Percentiles rank a stretch among this genome's conserved stretches.
Evolutionary conservation across 2,113 vertebrate species (phyloP).

Genomic region (Suncus etruscus): DNA sequence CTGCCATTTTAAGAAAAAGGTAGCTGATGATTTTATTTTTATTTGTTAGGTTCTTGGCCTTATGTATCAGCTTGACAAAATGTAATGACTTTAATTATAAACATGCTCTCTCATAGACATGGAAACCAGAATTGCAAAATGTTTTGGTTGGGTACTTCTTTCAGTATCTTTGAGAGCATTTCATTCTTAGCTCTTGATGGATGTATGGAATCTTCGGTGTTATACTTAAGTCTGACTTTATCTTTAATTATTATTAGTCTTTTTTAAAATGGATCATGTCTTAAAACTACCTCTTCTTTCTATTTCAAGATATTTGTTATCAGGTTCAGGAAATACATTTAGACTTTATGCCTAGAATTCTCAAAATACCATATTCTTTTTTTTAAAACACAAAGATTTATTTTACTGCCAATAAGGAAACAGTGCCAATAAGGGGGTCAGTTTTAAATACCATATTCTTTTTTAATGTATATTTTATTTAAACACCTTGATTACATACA

Average conservation of each 20-base stretch:
- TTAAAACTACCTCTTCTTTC: not conserved
- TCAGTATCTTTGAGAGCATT: no score
- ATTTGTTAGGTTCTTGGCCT: no score
- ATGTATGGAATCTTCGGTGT: not conserved
- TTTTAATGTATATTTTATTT: no score
- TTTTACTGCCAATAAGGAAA: no score
- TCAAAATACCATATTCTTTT: not conserved
- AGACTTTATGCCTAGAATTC: conserved; percentile 11
- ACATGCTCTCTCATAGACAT: not conserved
- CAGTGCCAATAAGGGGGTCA: no score
- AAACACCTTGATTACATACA: no score
- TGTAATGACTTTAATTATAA: no score
- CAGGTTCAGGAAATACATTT: not conserved
- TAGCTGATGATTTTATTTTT: conserved; percentile 33
- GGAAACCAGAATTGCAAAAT: not conserved
- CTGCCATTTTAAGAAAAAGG: not conserved
- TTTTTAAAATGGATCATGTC: not conserved
- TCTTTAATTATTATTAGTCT: not conserved
- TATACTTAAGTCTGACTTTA: not conserved
- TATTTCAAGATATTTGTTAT: not conserved
- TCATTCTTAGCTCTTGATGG: no score
- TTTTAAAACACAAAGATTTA: no score
- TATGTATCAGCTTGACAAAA: no score
- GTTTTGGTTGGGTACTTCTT: not conserved
- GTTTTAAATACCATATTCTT: no score